phyloP scores from a whole-genome alignment of 2,888 invertebrate species.

The Plagodis pulveraria region DNA sequence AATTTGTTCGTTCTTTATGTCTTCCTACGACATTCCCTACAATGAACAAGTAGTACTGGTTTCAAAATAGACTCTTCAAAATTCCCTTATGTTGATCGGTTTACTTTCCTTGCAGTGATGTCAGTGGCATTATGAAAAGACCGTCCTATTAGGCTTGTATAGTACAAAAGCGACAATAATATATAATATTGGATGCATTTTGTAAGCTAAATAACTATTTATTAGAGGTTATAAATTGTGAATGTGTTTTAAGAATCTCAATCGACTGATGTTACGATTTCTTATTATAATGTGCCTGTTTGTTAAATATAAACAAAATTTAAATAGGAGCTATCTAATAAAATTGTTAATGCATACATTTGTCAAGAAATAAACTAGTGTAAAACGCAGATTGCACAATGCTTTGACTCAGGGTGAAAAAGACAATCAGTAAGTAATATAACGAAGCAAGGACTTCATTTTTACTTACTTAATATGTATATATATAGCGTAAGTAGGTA shows the following conservation, averaged over 20 bases:
- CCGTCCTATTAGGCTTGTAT: constrained; percentile 55
- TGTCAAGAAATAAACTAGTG: not conserved
- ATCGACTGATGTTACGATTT: constrained; percentile 37
- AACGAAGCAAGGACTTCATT: too few relatives aligned
- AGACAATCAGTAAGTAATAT: too few relatives aligned
- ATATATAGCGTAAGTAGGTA: too few relatives aligned
- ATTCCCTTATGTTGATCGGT: too few relatives aligned
- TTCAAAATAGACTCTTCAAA: too few relatives aligned
- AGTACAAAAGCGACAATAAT: constrained; percentile 77
- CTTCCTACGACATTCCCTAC: too few relatives aligned
- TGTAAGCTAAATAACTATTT: constrained; percentile 24
- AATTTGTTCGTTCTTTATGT: too few relatives aligned
- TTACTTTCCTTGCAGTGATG: too few relatives aligned
- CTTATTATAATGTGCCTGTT: constrained; percentile 32
- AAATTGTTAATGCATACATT: not conserved
- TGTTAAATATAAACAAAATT: constrained; percentile 7
- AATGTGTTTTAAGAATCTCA: constrained; percentile 38
- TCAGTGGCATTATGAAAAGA: constrained; percentile 33
- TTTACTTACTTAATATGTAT: too few relatives aligned
- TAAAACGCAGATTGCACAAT: constrained; percentile 6
- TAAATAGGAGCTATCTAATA: constrained; percentile 6
- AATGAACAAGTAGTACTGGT: too few relatives aligned
- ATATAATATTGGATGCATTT: constrained; percentile 49
- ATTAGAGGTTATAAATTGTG: constrained; percentile 26
- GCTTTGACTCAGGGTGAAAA: too few relatives aligned